These are phyloP conservation scores for Caranx ignobilis DNA, from an alignment of 2,113 vertebrate species.

Conservation along the genomic window DNA sequence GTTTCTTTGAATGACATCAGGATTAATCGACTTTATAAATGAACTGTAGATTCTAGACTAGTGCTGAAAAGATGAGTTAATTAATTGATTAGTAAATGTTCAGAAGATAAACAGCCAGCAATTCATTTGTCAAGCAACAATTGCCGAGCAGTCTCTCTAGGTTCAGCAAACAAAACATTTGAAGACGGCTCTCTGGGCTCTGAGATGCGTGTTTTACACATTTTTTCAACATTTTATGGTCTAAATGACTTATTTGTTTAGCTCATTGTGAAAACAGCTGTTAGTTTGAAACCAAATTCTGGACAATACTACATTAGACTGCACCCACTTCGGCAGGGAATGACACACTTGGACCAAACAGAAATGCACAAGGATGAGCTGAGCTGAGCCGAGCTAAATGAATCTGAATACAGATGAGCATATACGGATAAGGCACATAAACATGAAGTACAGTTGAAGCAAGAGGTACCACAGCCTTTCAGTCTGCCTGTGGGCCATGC, in stretches of 20 bases:
- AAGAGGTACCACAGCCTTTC: not conserved
- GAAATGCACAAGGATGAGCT: not conserved
- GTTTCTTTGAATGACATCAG: not conserved
- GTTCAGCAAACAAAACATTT: not conserved
- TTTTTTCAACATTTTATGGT: not conserved
- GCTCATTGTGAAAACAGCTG: not conserved
- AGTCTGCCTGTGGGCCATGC: not conserved
- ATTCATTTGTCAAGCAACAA: not conserved
- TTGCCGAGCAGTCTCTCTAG: not conserved
- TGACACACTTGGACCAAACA: not conserved
- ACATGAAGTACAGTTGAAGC: slow-evolving; percentile 2
- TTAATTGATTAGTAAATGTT: not conserved
- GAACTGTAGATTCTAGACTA: not conserved
- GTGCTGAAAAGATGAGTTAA: slow-evolving; percentile 2
- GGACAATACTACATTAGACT: not conserved
- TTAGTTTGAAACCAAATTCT: not conserved
- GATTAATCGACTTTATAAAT: slow-evolving; percentile 2
- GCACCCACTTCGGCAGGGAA: not conserved
- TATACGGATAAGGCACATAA: not conserved
- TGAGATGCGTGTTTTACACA: not conserved
- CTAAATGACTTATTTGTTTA: not conserved
- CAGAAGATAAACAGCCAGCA: not conserved
- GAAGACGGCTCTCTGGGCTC: not conserved
- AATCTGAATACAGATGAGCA: slow-evolving; percentile 2
- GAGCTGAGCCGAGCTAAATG: not conserved